A percentile compares a stretch with the other conserved stretches of the same genome.
These are phyloP conservation scores for Neolamprologus sp. DNA, from an alignment of 2,113 vertebrate genomes.

Conservation along the genomic window DNA sequence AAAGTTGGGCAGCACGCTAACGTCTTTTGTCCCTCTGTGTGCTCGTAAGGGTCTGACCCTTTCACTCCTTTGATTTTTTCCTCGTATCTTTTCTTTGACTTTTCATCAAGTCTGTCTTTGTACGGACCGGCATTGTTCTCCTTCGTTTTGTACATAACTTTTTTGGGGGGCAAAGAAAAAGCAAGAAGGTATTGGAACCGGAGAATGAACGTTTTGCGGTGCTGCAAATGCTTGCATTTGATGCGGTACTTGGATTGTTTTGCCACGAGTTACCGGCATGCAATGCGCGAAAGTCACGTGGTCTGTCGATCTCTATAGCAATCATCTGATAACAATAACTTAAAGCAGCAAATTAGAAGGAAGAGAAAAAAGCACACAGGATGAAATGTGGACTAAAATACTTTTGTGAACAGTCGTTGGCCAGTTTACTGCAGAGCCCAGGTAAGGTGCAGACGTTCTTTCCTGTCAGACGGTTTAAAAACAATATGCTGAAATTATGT, in stretches of 20 bases:
- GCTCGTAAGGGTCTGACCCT: accelerated
- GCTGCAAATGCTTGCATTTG: too few relatives aligned
- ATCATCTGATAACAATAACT: neutral
- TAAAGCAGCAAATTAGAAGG: neutral
- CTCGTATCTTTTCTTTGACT: too few relatives aligned
- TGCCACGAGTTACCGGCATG: too few relatives aligned
- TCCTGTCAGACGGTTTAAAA: neutral
- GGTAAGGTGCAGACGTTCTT: neutral
- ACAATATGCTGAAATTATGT: neutral
- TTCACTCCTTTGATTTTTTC: too few relatives aligned
- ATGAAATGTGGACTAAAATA: neutral
- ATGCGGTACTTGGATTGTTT: too few relatives aligned
- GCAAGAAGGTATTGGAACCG: too few relatives aligned
- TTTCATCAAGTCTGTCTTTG: too few relatives aligned
- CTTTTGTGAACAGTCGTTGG: neutral
- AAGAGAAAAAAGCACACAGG: neutral
- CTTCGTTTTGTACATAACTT: too few relatives aligned
- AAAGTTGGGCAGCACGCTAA: too few relatives aligned
- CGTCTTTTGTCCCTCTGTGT: accelerated
- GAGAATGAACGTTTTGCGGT: accelerated
- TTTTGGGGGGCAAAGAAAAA: too few relatives aligned
- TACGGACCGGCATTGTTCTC: accelerated
- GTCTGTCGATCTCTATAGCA: too few relatives aligned
- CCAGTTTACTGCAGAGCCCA: accelerated
- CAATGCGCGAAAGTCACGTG: too few relatives aligned